Evolutionary conservation across 2,888 invertebrate species (phyloP).

Genomic region (Harpalus rubripes): DNA sequence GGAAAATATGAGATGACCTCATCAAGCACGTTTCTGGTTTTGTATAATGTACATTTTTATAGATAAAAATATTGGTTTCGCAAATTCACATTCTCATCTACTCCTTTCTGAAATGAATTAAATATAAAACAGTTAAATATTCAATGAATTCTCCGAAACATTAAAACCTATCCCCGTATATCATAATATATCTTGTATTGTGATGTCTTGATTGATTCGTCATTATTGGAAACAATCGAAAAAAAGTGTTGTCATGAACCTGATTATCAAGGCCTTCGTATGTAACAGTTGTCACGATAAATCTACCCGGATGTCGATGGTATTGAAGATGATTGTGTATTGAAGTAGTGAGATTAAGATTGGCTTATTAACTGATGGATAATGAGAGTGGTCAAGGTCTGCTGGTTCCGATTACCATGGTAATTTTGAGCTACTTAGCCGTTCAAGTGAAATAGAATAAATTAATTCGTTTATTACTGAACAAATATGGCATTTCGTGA

Average conservation of each 20-base stretch:
- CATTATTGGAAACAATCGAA: not conserved
- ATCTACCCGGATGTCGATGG: slow-evolving; percentile 1
- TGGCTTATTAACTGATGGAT: slow-evolving; percentile 18
- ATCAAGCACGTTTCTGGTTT: too few species aligned
- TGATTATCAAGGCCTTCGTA: not conserved
- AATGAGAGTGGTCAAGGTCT: slow-evolving; percentile 38
- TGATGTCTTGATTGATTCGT: not conserved
- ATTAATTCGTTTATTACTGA: slow-evolving; percentile 14
- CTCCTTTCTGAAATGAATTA: too few species aligned
- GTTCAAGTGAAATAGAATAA: slow-evolving; percentile 15
- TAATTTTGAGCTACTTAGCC: slow-evolving; percentile 44
- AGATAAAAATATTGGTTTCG: too few species aligned
- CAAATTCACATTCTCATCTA: too few species aligned
- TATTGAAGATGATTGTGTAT: slow-evolving; percentile 12
- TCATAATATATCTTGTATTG: too few species aligned
- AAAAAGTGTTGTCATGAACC: not conserved
- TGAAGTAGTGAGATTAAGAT: slow-evolving; percentile 21
- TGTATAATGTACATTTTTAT: too few species aligned
- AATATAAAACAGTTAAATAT: too few species aligned
- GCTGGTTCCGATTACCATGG: slow-evolving; percentile 26
- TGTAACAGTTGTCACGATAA: not conserved
- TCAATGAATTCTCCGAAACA: too few species aligned
- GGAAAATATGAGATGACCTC: too few species aligned
- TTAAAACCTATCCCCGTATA: too few species aligned
- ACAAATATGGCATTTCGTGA: not conserved